Percentiles rank a stretch among this genome's conserved stretches.
These are phyloP conservation scores for Cybosia mesomella DNA, from an alignment of 2,888 invertebrate species.

Conservation along the genomic window DNA sequence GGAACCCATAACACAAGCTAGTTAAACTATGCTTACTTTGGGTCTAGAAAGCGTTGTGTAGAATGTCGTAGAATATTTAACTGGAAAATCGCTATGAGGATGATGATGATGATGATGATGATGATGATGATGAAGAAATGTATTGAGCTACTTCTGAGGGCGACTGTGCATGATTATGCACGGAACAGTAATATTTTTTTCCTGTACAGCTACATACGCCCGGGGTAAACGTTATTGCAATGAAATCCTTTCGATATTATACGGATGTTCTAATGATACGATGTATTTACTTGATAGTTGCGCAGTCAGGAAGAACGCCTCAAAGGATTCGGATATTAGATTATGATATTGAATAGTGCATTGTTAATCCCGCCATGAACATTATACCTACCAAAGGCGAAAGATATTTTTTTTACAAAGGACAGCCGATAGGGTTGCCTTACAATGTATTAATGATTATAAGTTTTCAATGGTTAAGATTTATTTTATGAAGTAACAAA, in stretches of 20 bases:
- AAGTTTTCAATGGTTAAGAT: too few species aligned
- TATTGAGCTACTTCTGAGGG: neutral
- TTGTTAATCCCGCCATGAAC: neutral
- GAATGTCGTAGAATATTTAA: too few species aligned
- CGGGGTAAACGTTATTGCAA: neutral
- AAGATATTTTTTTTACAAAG: too few species aligned
- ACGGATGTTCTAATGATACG: neutral
- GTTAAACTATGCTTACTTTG: too few species aligned
- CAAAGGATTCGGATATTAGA: neutral
- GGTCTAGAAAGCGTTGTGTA: too few species aligned
- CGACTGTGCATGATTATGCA: constrained; percentile 25
- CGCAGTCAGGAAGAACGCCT: neutral
- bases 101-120: too few species aligned
- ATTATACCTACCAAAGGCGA: neutral
- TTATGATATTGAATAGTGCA: neutral
- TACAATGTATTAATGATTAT: too few species aligned
- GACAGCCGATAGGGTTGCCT: too few species aligned
- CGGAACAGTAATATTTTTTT: constrained; percentile 36
- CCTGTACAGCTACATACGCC: constrained; percentile 19
- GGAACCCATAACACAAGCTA: too few species aligned
- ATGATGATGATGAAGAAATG: too few species aligned
- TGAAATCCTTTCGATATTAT: constrained; percentile 1
- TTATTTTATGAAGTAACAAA: too few species aligned
- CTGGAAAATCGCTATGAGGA: too few species aligned
- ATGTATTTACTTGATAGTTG: neutral